Evolutionary conservation across 2,113 vertebrate species (phyloP), one percentile per base, ranked within the genome.

Genomic region (Octodon degus): DNA sequence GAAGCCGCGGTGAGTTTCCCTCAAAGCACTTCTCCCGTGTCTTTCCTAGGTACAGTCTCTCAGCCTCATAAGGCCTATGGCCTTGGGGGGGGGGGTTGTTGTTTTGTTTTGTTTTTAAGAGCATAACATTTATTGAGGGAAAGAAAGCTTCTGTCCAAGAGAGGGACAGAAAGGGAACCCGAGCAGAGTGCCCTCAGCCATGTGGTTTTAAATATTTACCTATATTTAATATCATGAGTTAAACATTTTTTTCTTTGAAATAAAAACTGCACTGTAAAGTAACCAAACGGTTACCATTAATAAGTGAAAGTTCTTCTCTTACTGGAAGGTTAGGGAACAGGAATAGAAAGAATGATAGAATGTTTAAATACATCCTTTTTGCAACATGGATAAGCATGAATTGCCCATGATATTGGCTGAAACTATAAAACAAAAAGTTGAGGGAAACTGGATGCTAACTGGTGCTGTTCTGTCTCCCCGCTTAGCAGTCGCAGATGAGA

Each of bases 221-320:
- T 70, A 37, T 3, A n/a, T n/a, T 70, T 70, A 37, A 9, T 20
- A 67, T 55, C 37, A 77, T 58, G 16, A 84, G 67, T 55, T 77
- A 58, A 79, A 58, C 19, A 34, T 53, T 82, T 89, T 89, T 70
- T 89, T 88, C 86, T 60, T 89, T 86, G 60, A 62, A 95, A 72
- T 22, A 92, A 43, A 14, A 68, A 62, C 19, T 79, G 1, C 87
- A 83, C 34, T 84, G 85, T 67, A 95, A 67, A 27, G 65, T 40
- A 81, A 81, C 40, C 72, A 70, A 70, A 72, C 5, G 87, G 30
- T 5, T 53, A 3, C 3, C 7, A 20, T 53, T 79, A 27, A 11
- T 80, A 72, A 90, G 24, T 53, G 24, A 68, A 93, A 63, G 16
- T 13, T 47, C 43, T 30, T 94, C 30, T 83, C 30, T 83, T 70